Evolutionary conservation across 2,113 vertebrate species (phyloP).

Genomic region (Vulpes ferrilata): DNA sequence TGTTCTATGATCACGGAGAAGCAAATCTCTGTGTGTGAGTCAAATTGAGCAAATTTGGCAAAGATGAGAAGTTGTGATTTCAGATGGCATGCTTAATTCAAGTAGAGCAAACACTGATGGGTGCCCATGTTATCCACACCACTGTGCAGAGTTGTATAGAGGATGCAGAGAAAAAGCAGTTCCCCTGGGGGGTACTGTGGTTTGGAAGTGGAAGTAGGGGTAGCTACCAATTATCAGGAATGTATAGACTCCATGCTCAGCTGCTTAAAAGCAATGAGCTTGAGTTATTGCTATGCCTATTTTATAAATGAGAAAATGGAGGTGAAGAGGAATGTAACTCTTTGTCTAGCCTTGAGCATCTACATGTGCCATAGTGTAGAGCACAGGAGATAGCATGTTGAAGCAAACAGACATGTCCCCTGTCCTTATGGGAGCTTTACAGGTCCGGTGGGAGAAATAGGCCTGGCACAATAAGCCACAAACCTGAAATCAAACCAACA

Average conservation of each 20-base stretch:
- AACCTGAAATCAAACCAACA: not conserved
- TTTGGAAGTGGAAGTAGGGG: not conserved
- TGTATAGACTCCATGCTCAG: not conserved
- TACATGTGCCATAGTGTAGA: accelerated
- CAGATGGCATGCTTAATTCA: not conserved
- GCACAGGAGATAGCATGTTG: not conserved
- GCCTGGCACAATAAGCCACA: not conserved
- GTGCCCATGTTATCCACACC: accelerated
- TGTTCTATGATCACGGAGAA: not conserved
- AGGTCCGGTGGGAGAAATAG: not conserved
- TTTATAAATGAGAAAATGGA: not conserved
- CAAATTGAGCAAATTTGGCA: not conserved
- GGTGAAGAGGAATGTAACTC: not conserved
- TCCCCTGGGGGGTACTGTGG: not conserved
- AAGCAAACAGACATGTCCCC: not conserved
- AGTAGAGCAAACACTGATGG: not conserved
- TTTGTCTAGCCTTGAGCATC: not conserved
- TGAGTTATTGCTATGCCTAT: not conserved
- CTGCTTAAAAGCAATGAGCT: not conserved
- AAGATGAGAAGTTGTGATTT: not conserved
- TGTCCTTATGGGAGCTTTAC: not conserved
- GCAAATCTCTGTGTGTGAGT: not conserved
- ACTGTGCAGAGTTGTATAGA: not conserved
- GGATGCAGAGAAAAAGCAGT: not conserved
- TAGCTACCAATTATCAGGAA: not conserved